A percentile compares a stretch with the other conserved stretches of the same genome.
Conservation (phyloP, 2,113 vertebrate species). For the Todiramphus chloris region DNA sequence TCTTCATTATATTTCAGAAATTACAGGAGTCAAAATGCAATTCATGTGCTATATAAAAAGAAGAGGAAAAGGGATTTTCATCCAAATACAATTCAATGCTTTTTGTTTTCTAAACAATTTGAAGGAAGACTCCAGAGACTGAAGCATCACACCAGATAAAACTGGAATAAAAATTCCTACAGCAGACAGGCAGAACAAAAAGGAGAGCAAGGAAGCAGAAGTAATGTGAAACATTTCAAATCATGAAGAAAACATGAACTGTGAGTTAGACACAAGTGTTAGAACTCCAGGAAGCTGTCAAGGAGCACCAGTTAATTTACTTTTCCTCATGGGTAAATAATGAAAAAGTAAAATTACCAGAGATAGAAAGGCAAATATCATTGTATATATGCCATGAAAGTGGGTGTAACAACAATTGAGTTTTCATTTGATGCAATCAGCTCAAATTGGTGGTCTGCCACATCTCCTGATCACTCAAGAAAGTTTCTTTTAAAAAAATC, state of each 20-base stretch:
- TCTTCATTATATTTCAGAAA: neutral
- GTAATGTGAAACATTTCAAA: neutral
- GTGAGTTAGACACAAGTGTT: neutral
- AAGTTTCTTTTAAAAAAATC: slow-evolving; percentile 3
- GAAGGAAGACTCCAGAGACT: neutral
- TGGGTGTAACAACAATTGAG: neutral
- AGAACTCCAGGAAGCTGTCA: neutral
- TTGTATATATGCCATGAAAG: neutral
- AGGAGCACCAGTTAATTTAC: neutral
- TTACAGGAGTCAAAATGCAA: neutral
- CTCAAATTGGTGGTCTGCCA: neutral
- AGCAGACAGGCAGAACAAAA: neutral
- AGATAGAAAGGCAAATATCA: neutral
- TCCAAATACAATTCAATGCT: neutral
- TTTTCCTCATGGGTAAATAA: neutral
- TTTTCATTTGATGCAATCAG: neutral
- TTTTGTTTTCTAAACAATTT: neutral
- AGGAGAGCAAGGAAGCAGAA: neutral
- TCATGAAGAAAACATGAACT: neutral
- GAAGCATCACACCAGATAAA: neutral
- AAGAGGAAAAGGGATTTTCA: neutral
- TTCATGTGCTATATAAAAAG: neutral
- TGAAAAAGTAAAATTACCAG: neutral
- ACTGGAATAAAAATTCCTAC: neutral
- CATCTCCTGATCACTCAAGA: neutral